Percentiles rank a stretch among this genome's conserved stretches.
These are phyloP conservation scores for Erebia epiphron DNA, from an alignment of 2,888 invertebrate genomes.

Conservation along the genomic window DNA sequence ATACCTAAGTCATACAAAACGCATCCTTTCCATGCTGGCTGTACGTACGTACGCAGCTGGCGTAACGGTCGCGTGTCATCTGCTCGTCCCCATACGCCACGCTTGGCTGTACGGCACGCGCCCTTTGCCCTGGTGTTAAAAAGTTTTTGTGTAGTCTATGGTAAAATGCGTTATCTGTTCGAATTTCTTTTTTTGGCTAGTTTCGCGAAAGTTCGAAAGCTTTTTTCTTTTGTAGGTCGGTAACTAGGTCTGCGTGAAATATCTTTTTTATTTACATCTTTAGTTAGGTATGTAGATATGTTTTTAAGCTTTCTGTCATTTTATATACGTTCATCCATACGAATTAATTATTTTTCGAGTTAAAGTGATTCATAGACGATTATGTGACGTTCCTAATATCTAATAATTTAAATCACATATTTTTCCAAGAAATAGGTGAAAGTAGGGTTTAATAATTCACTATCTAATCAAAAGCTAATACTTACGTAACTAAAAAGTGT, in stretches of 20 bases:
- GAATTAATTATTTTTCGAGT: background rate
- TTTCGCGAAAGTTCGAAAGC: background rate
- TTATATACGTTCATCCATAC: too few species aligned
- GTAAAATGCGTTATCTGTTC: background rate
- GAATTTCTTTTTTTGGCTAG: background rate
- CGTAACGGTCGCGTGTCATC: slow-evolving; percentile 82
- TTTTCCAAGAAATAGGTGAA: background rate
- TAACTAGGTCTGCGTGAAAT: background rate
- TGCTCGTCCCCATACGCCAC: slow-evolving; percentile 77
- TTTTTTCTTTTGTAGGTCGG: background rate
- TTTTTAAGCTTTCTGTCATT: too few species aligned
- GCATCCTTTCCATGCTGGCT: slow-evolving; percentile 47
- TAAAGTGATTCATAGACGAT: background rate
- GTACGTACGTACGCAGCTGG: too few species aligned
- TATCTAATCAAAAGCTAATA: background rate
- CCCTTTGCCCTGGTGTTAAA: slow-evolving; percentile 40
- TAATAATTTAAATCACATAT: background rate
- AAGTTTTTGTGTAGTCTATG: slow-evolving; percentile 11
- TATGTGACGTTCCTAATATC: too few species aligned
- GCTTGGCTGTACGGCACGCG: slow-evolving; percentile 70
- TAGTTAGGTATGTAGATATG: too few species aligned
- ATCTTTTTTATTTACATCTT: too few species aligned
- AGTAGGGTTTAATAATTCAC: background rate
- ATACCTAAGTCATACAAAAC: slow-evolving; percentile 19
- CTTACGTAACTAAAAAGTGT: background rate